Evolutionary conservation across 2,888 invertebrate species (phyloP), one percentile per base, ranked within the genome.

Genomic region (Colostygia pectinataria): DNA sequence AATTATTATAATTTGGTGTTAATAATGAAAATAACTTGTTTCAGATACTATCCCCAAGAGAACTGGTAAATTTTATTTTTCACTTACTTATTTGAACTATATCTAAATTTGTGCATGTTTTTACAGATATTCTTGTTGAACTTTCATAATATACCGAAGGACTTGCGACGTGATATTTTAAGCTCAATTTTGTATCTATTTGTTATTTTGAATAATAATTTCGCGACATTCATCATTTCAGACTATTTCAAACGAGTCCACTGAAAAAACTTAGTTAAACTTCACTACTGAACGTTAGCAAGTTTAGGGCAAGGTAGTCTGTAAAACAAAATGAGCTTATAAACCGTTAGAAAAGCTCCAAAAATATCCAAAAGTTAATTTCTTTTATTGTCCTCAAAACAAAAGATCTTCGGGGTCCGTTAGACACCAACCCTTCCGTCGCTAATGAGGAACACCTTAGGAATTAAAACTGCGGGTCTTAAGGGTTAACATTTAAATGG

Each of bases 11-110:
- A 54, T 62, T 55, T 43, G 53, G 60, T 67, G 77, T 73, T 84
- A 83, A 83, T 77, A 48, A 53, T 48, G 57, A 47, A 54, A 78
- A 38, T 84, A 72, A 71, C 68, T 89, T 89, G 89, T 89, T 89
- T 88, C 89, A 89, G 89, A 89, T 89, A 87, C 77, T 89, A 88
- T 80, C 85, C 87, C 60, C 89, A 88, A 86, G 89, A 89, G 80
- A 89, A 89, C 87, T 89, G 89, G 89, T 88, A 72, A 68, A 57
- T 61, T 68, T 66, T 57, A 51, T 57, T 54, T 33, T 4, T 4
- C 32, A 27, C 20, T 37, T 27, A 8, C 15, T 28, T 38, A 25
- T 8, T 12, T 8, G 1, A 18, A 5, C 2, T 20, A 6, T 10
- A 6, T 10, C 7, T 2, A 7, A n/a, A 12, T 0, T 9, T 7